These are phyloP conservation scores for Parnassius smintheus DNA, from an alignment of 2,888 invertebrate genomes.

Conservation along the genomic window DNA sequence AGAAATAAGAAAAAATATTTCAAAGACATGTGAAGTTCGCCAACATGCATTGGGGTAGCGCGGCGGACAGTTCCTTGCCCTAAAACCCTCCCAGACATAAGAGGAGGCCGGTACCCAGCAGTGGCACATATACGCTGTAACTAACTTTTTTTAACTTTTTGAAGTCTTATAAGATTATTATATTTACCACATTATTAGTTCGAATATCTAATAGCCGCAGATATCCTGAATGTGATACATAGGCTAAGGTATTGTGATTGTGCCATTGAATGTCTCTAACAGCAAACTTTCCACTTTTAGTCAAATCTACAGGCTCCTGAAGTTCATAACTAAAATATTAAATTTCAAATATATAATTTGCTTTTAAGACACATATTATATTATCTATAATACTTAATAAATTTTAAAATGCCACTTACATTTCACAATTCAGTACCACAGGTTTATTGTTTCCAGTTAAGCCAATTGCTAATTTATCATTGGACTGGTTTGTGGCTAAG, in stretches of 20 bases:
- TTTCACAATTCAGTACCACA: slow-evolving; percentile 59
- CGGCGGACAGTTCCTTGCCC: too few relatives aligned
- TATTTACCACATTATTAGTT: slow-evolving; percentile 49
- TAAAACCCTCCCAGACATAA: too few relatives aligned
- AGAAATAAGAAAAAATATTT: too few relatives aligned
- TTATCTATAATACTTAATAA: neutral
- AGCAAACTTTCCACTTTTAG: slow-evolving; percentile 42
- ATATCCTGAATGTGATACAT: slow-evolving; percentile 61
- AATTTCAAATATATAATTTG: neutral
- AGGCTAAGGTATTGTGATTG: slow-evolving; percentile 51
- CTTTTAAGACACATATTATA: too few relatives aligned
- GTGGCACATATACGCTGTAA: too few relatives aligned
- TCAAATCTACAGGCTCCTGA: slow-evolving; percentile 44
- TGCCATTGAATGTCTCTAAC: slow-evolving; percentile 67
- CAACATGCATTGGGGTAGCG: too few relatives aligned
- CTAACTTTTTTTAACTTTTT: too few relatives aligned
- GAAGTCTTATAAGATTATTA: neutral
- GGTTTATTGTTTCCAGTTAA: slow-evolving; percentile 63
- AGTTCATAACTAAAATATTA: slow-evolving; percentile 30
- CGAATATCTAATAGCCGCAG: slow-evolving; percentile 56
- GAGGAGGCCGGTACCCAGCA: too few relatives aligned
- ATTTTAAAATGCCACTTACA: slow-evolving; percentile 48
- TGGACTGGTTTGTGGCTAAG: slow-evolving; percentile 43
- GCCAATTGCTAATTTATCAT: slow-evolving; percentile 59
- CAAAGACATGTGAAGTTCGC: too few relatives aligned